A percentile compares a stretch with the other conserved stretches of the same genome.
Conservation (phyloP, 1,140 invertebrate species). For the Meloidogyne chitwoodi region DNA sequence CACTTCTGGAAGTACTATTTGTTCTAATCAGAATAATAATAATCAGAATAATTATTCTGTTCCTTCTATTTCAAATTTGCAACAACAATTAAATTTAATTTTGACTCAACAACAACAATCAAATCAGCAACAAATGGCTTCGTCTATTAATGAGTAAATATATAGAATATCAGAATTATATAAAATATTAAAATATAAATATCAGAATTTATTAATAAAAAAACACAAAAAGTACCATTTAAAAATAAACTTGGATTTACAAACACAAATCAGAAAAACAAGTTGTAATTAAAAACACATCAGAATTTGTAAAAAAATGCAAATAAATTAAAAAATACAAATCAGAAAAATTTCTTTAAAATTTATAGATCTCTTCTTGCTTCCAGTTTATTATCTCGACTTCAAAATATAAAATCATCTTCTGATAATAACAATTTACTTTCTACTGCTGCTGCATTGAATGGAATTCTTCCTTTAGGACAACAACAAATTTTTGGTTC, state of each 20-base stretch:
- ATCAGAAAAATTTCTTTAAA: too few species aligned
- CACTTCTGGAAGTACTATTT: neutral
- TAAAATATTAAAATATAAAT: too few species aligned
- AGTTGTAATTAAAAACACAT: too few species aligned
- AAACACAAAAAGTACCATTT: neutral
- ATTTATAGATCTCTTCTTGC: neutral
- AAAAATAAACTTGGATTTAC: too few species aligned
- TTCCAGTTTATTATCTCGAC: neutral
- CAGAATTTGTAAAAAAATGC: too few species aligned
- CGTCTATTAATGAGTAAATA: slow-evolving; percentile 4
- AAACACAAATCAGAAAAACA: too few species aligned
- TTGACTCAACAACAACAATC: slow-evolving; percentile 2
- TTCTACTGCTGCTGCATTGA: neutral
- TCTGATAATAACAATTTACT: neutral
- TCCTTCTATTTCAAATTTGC: neutral
- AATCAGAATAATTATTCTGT: too few species aligned
- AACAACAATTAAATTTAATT: slow-evolving; percentile 6
- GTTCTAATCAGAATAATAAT: neutral
- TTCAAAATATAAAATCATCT: neutral
- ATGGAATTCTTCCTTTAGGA: neutral
- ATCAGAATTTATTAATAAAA: neutral
- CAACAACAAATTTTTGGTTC: neutral
- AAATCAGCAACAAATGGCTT: neutral
- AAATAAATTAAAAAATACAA: too few species aligned
- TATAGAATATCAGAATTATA: too few species aligned